These are phyloP conservation scores for Brassicogethes aeneus DNA, from an alignment of 2,888 invertebrate genomes.

Conservation along the genomic window DNA sequence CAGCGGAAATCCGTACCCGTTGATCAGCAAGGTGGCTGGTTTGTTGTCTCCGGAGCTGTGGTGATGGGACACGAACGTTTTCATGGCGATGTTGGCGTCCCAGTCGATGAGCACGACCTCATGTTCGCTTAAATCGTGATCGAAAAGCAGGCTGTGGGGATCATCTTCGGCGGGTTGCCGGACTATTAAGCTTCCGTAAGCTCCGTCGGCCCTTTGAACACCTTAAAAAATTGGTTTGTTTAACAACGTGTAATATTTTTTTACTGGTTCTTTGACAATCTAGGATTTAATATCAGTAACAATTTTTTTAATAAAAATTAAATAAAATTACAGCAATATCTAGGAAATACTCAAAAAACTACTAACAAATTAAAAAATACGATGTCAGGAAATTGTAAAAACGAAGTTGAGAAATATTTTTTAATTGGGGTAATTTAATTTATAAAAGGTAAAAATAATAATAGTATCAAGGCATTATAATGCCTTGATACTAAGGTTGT, in stretches of 20 bases:
- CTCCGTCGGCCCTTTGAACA: conserved; percentile 80
- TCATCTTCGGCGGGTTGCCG: conserved; percentile 56
- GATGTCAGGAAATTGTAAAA: too few species aligned
- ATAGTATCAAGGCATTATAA: too few species aligned
- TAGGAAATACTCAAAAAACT: too few species aligned
- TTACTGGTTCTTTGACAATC: too few species aligned
- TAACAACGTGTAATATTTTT: too few species aligned
- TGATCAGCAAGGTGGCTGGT: conserved; percentile 70
- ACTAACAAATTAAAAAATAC: too few species aligned
- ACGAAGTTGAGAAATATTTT: too few species aligned
- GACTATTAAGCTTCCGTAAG: conserved; percentile 70
- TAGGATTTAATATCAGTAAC: background rate
- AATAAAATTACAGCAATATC: too few species aligned
- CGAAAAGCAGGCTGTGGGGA: conserved; percentile 60
- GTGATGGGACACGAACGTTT: conserved; percentile 77
- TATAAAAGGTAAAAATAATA: too few species aligned
- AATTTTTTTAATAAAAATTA: too few species aligned
- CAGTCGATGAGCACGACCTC: conserved; percentile 73
- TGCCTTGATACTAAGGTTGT: too few species aligned
- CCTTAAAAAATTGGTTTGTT: conserved; percentile 41
- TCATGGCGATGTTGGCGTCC: conserved; percentile 62
- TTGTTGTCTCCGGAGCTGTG: conserved; percentile 77
- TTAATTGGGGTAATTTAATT: too few species aligned
- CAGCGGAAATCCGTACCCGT: conserved; percentile 59
- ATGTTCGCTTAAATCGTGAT: conserved; percentile 70